Evolutionary conservation across 2,888 invertebrate species (phyloP).

Genomic region (Hypercompe scribonia): DNA sequence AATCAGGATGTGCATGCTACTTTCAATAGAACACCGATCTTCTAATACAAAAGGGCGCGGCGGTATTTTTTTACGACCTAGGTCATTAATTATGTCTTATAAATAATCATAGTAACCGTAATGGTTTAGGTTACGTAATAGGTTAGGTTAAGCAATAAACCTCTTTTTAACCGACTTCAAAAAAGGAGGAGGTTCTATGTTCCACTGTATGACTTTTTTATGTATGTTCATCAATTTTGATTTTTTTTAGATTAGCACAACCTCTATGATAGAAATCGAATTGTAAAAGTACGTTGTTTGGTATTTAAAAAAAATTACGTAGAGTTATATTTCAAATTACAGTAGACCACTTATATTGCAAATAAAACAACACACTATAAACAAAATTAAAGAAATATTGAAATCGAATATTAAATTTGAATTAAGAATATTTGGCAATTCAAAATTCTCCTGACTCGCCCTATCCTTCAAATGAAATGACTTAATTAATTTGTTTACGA

Average conservation of each 20-base stretch:
- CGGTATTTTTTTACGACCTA: neutral
- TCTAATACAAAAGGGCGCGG: neutral
- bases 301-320: neutral
- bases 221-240: no score
- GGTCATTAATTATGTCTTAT: neutral
- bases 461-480: neutral
- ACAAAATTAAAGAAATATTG: neutral
- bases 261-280: neutral
- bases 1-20: neutral
- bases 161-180: no score
- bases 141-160: neutral
- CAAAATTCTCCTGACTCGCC: neutral
- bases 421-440: neutral
- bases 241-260: no score
- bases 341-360: neutral
- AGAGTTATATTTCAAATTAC: neutral
- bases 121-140: no score
- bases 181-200: no score
- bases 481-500: neutral
- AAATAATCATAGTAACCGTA: neutral
- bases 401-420: neutral
- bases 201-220: no score
- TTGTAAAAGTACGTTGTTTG: neutral
- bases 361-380: neutral
- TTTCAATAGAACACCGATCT: neutral